Evolutionary conservation across 2,888 invertebrate species (phyloP).

Genomic region (Eristalis tenax): DNA sequence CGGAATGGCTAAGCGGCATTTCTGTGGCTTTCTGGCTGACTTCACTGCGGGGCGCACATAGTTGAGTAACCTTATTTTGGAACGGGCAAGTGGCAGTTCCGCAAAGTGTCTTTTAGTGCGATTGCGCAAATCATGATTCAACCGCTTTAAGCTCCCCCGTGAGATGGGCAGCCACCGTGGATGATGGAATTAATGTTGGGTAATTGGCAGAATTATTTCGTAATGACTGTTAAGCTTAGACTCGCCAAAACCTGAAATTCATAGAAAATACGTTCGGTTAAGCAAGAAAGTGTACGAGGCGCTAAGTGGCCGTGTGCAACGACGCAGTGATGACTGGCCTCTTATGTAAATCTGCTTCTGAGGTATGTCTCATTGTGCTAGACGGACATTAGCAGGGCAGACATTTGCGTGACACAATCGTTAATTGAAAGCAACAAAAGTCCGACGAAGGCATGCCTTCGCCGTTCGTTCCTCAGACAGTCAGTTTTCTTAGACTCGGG

Average conservation of each 20-base stretch:
- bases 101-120: constrained; percentile 16
- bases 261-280: background rate
- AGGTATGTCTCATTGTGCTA: background rate
- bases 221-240: background rate
- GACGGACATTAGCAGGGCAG: background rate
- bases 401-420: no score
- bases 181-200: constrained; percentile 1
- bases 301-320: background rate
- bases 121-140: constrained; percentile 35
- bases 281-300: background rate
- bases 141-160: constrained; percentile 15
- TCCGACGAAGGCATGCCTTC: no score
- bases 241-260: background rate
- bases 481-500: no score
- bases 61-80: constrained; percentile 41
- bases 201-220: constrained; percentile 23
- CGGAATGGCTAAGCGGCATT: constrained; percentile 4
- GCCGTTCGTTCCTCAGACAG: no score
- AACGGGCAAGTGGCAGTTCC: constrained; percentile 25
- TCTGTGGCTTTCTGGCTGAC: constrained; percentile 16
- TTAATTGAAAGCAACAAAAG: no score
- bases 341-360: background rate
- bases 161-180: constrained; percentile 2
- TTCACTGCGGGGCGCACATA: constrained; percentile 3
- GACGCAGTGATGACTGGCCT: background rate